phyloP scores from a whole-genome alignment of 2,113 vertebrate species.

The Cryptotis parvus region DNA sequence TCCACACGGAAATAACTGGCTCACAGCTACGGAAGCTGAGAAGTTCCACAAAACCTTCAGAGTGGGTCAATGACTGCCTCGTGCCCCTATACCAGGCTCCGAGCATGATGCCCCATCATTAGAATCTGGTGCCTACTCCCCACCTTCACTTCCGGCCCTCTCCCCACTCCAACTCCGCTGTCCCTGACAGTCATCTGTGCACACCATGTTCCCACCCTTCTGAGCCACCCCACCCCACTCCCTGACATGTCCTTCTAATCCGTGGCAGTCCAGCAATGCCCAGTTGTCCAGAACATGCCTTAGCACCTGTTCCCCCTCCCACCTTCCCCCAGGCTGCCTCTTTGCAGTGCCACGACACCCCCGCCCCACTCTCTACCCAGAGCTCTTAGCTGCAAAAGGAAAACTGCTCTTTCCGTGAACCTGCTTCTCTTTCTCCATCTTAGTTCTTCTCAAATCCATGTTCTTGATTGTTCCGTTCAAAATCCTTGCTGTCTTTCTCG shows the following conservation, averaged over 20 bases:
- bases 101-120: not conserved
- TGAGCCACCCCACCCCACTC: not conserved
- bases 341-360: no score
- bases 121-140: not conserved
- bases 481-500: no score
- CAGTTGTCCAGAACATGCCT: not conserved
- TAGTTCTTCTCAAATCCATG: no score
- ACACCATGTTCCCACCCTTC: not conserved
- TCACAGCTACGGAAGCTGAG: not conserved
- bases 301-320: not conserved
- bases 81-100: not conserved
- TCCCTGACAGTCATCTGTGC: no score
- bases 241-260: not conserved
- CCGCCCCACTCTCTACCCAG: no score
- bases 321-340: not conserved
- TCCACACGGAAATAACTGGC: not conserved
- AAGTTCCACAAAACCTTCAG: not conserved
- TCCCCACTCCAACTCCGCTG: not conserved
- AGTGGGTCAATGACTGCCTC: not conserved
- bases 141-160: not conserved
- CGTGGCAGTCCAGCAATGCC: no score
- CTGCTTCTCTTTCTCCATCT: no score
- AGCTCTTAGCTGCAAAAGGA: no score
- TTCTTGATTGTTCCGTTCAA: no score
- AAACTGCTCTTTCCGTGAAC: no score